Base-by-base conservation (phyloP, 2,797 vertebrate species). In the Chloroceryle inda region DNA sequence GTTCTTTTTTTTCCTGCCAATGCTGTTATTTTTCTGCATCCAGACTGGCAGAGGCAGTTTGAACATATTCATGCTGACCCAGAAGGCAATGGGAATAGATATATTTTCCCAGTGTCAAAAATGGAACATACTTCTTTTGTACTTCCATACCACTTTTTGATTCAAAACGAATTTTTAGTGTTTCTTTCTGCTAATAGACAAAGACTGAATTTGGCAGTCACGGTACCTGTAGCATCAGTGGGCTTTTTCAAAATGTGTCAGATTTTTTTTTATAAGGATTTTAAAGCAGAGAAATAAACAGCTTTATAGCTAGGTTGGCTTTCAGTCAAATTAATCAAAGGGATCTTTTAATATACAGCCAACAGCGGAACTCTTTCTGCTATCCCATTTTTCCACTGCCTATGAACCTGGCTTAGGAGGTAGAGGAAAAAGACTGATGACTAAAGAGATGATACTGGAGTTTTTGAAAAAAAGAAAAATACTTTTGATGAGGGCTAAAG, bases 221-320 rank as follows among this genome's bases (percentile, higher is more conserved):
- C 11, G 9, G 8, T 50, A 58, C 8, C 5, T 1, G 2, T 44
- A 59, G 29, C 55, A 85, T 66, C 59, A 79, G 9, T 52, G n/a
- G 26, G 13, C 16, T 82, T 93, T 93, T 61, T 56, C 47, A 87
- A 82, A 88, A 75, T 7, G 0, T 55, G 26, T 69, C 11, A 44
- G 44, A 76, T 78, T 16, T 38, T 69, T 93, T 79, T 31, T 79
- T 26, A 11, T 47, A 52, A 74, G 11, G 14, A 80, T 93, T 74
- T 95, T 71, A 92, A 93, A 87, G 37, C 26, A 53, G 82, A 33
- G 21, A 81, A 81, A 37, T 42, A 69, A 85, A 35, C 24, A 79
- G 16, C 20, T 79, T 75, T 66, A 47, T 62, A 66, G 31, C 17
- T 88, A 27, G 18, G 7, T 58, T 78, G 58, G 9, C 66, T 95